Base-by-base conservation (phyloP, 2,797 vertebrate species). In the Xiphorhynchus erythropygius region DNA sequence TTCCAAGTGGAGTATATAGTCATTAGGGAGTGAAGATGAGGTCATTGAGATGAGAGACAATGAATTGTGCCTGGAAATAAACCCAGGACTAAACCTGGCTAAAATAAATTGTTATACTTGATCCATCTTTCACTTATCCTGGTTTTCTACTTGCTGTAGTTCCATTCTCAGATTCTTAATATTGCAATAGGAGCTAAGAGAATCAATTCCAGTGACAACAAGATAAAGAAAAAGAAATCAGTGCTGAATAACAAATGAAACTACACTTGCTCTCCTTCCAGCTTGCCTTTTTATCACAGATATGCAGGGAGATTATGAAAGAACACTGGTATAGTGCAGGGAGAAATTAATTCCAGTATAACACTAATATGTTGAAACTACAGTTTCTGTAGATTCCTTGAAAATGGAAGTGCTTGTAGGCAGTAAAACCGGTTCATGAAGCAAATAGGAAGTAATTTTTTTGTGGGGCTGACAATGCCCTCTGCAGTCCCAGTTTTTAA, bases 1-100 rank as follows among this genome's bases (percentile, higher is more conserved):
- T 95, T 93, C 83, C 85, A 88, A 87, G 83, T 47, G 32, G 47
- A 73, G 56, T 42, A 35, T 22, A 46, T 16, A 59, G 37, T 42
- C 35, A 35, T 70, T 82, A 74, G 24, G 86, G 86, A 94, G 70
- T 59, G 52, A 89, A 39, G 56, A 67, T 95, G 67, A 95, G 80
- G 52, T 90, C 80, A 93, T 2, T 82, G 77, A 41, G 53, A 82
- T 89, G 70, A 78, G 82, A 62, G 27, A 91, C 55, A 59, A 39
- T 11, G 24, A 47, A 3, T 35, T 60, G 37, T 56, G 41, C 25
- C 75, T 85, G 70, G 41, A 84, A 84, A 60, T 16, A 62, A 78
- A 86, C 25, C 7, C 19, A 74, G 78, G 50, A 23, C 32, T 76
- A 79, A 88, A 83, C 17, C 13, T 52, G 10, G 10, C 7, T 90